A percentile compares a stretch with the other conserved stretches of the same genome.
Evolutionary conservation across 2,888 invertebrate species (phyloP).

Genomic region (Drosophila barbarae): DNA sequence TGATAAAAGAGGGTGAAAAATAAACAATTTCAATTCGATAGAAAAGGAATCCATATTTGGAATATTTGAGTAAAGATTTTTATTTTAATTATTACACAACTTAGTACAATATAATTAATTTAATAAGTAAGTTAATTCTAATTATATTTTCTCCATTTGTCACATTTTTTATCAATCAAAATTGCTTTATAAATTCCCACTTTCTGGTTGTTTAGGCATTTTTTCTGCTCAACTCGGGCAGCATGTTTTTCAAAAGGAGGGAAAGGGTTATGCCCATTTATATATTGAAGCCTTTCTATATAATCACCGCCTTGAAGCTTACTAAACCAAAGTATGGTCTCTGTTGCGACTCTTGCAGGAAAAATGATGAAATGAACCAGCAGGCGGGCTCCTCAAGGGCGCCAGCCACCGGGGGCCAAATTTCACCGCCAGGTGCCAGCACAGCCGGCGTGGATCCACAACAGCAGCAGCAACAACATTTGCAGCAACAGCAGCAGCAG

Average conservation of each 20-base stretch:
- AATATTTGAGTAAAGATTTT: too few species aligned
- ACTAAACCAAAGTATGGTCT: constrained; percentile 40
- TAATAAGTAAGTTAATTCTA: not conserved
- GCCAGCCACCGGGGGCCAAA: constrained; percentile 81
- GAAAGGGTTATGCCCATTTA: constrained; percentile 3
- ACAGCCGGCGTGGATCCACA: constrained; percentile 68
- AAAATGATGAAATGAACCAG: constrained; percentile 80
- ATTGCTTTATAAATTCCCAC: not conserved
- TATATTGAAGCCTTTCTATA: not conserved
- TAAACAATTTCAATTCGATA: not conserved
- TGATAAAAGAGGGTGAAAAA: not conserved
- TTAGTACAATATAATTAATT: not conserved
- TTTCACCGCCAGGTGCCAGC: constrained; percentile 79
- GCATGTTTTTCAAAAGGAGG: not conserved
- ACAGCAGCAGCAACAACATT: constrained; percentile 67
- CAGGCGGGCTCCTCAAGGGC: constrained; percentile 81
- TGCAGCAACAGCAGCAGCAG: constrained; percentile 62
- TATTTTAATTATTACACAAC: not conserved
- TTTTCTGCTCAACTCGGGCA: constrained; percentile 12
- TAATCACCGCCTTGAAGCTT: not conserved
- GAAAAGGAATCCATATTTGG: not conserved
- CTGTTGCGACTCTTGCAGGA: constrained; percentile 70
- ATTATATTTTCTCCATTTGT: not conserved
- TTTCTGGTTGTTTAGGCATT: not conserved
- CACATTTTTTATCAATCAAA: constrained; percentile 3